A percentile compares a stretch with the other conserved stretches of the same genome.
These are phyloP conservation scores for Siphlonurus alternatus DNA, from an alignment of 2,888 invertebrate species.

Conservation along the genomic window DNA sequence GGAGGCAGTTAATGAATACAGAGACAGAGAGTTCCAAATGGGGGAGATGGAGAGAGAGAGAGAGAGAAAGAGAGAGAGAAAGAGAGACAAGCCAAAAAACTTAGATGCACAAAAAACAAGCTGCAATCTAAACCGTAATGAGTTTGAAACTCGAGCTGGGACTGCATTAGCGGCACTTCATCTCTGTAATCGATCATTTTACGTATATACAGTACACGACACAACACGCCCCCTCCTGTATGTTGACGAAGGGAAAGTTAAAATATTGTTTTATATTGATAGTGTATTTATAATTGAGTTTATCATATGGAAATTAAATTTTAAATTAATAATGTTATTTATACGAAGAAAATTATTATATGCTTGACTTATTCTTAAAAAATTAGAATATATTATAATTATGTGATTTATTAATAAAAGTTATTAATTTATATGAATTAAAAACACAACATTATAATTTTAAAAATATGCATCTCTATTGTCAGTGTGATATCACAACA, in stretches of 20 bases:
- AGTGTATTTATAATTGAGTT: background rate
- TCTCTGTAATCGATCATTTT: background rate
- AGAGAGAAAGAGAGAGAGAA: background rate
- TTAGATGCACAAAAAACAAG: slow-evolving; percentile 8
- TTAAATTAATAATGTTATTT: no score
- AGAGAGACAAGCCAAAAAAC: slow-evolving; percentile 6
- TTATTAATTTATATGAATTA: no score
- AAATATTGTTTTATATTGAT: background rate
- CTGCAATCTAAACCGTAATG: background rate
- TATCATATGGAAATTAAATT: background rate
- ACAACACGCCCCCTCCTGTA: no score
- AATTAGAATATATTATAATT: no score
- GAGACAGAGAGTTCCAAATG: background rate
- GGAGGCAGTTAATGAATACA: background rate
- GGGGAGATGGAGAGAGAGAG: slow-evolving; percentile 4
- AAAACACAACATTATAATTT: no score
- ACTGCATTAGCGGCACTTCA: background rate
- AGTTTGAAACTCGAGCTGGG: background rate
- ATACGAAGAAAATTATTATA: no score
- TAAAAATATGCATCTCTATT: no score
- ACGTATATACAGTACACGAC: no score
- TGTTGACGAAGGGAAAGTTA: background rate
- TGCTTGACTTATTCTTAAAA: no score
- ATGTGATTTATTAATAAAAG: no score
- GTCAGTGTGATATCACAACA: no score